A percentile compares a stretch with the other conserved stretches of the same genome.
Conservation (phyloP, 2,113 vertebrate species). For the Rhinoptilus africanus region DNA sequence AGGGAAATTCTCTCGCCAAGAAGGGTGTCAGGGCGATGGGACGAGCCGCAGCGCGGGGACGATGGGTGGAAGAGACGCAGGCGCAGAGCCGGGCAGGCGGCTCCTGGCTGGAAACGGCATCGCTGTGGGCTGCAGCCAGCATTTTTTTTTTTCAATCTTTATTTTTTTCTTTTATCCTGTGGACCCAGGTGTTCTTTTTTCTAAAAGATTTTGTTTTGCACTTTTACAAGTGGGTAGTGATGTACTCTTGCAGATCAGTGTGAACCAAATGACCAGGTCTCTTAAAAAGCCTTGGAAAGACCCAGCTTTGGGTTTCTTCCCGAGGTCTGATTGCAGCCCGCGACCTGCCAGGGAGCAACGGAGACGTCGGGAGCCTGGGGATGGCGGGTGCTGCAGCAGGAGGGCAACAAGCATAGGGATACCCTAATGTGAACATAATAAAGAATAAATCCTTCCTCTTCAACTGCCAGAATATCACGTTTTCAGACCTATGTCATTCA, state of each 20-base stretch:
- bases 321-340: too few relatives aligned
- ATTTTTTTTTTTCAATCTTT: not conserved
- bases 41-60: not conserved
- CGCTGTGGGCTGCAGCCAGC: not conserved
- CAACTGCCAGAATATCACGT: not conserved
- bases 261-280: not conserved
- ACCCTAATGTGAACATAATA: not conserved
- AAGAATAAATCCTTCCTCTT: not conserved
- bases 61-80: not conserved
- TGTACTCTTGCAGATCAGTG: not conserved
- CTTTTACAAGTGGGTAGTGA: not conserved
- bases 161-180: not conserved
- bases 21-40: not conserved
- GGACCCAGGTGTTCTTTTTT: not conserved
- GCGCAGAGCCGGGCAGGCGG: not conserved
- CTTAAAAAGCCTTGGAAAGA: too few relatives aligned
- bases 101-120: not conserved
- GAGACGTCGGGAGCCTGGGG: not conserved
- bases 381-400: fast-evolving
- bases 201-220: not conserved
- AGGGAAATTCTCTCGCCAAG: conserved; percentile 18
- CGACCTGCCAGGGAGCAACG: not conserved
- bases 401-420: not conserved
- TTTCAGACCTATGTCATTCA: not conserved
- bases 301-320: not conserved